Evolutionary conservation across 2,888 invertebrate species (phyloP).

Genomic region (Molorchus minor): DNA sequence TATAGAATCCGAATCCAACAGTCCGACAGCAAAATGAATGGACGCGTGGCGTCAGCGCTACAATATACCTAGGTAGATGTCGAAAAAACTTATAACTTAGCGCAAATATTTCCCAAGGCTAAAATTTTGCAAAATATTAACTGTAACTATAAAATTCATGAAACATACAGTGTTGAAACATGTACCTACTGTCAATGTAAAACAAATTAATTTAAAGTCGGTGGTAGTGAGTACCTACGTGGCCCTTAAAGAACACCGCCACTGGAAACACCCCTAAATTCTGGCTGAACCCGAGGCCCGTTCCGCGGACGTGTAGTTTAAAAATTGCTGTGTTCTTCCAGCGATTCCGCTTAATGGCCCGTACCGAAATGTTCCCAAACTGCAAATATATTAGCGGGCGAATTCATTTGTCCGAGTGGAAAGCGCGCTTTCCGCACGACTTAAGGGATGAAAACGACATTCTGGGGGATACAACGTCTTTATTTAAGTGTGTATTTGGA

Average conservation of each 20-base stretch:
- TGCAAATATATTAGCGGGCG: constrained; percentile 9
- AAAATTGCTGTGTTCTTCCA: constrained; percentile 38
- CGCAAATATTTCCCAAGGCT: too few species aligned
- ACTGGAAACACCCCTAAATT: constrained; percentile 41
- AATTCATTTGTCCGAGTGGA: constrained; percentile 14
- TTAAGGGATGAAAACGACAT: neutral
- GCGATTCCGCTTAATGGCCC: constrained; percentile 28
- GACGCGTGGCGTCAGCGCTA: too few species aligned
- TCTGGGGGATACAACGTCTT: neutral
- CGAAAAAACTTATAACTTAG: too few species aligned
- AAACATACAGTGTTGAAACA: too few species aligned
- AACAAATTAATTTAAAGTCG: too few species aligned
- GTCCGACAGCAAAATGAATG: too few species aligned
- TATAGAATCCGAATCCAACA: too few species aligned
- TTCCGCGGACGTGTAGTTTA: constrained; percentile 44
- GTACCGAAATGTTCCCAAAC: constrained; percentile 23
- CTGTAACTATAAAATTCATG: too few species aligned
- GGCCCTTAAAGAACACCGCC: constrained; percentile 38
- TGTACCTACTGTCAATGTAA: too few species aligned
- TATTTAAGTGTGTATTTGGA: neutral
- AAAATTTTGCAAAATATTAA: too few species aligned
- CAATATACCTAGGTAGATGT: too few species aligned
- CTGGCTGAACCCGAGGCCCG: constrained; percentile 41
- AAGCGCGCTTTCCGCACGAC: constrained; percentile 5
- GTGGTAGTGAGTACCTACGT: too few species aligned